These are phyloP conservation scores for Teinopalpus imperialis DNA, from an alignment of 2,888 invertebrate genomes.

Conservation along the genomic window DNA sequence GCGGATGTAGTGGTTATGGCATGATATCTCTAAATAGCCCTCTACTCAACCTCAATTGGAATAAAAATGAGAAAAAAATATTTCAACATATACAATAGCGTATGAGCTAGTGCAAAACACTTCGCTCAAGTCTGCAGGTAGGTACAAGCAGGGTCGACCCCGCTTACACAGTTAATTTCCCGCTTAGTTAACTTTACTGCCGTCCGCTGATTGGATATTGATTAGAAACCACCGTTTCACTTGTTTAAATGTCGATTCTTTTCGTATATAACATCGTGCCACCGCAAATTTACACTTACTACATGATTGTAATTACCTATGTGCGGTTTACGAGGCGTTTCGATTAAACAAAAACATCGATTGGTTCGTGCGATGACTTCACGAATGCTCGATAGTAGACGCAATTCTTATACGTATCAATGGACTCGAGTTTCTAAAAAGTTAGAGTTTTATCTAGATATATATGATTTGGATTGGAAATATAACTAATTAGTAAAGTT, in stretches of 20 bases:
- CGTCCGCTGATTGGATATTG: constrained; percentile 76
- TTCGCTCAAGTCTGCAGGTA: constrained; percentile 4
- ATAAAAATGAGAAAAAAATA: too few species aligned
- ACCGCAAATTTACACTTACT: constrained; percentile 77
- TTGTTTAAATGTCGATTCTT: constrained; percentile 68
- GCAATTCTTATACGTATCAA: too few species aligned
- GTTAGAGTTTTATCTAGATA: too few species aligned
- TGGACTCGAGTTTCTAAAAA: too few species aligned
- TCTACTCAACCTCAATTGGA: too few species aligned
- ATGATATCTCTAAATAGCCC: too few species aligned
- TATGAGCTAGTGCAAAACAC: too few species aligned
- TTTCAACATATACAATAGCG: too few species aligned
- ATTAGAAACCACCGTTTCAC: constrained; percentile 73
- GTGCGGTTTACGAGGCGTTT: constrained; percentile 61
- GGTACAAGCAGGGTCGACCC: constrained; percentile 38
- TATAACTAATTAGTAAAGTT: too few species aligned
- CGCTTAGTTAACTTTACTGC: constrained; percentile 80
- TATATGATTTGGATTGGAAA: too few species aligned
- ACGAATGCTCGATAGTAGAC: not conserved
- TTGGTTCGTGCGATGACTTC: constrained; percentile 39
- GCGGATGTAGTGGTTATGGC: too few species aligned
- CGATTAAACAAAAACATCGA: constrained; percentile 74
- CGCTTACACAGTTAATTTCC: constrained; percentile 69
- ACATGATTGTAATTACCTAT: constrained; percentile 68
- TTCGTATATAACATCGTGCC: constrained; percentile 68